phyloP scores from a whole-genome alignment of 2,797 vertebrate genomes.

The Tinamus major region DNA sequence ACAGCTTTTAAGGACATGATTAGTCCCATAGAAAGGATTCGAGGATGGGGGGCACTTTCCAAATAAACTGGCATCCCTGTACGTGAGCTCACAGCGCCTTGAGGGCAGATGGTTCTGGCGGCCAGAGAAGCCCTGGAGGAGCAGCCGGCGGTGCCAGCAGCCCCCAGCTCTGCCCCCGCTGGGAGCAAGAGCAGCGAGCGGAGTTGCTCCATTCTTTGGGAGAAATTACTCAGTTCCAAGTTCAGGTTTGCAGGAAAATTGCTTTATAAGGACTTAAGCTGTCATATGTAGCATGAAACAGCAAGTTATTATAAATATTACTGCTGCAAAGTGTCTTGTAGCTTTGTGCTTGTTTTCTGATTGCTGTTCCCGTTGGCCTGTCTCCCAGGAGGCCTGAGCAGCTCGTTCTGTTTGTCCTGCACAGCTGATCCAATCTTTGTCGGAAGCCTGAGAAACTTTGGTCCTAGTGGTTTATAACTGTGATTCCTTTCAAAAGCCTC shows the following conservation, averaged over 20 bases:
- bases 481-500: neutral
- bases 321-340: neutral
- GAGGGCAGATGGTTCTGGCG: neutral
- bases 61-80: neutral
- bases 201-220: neutral
- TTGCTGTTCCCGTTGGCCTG: neutral
- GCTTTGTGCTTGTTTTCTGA: neutral
- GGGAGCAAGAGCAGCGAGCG: neutral
- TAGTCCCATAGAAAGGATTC: neutral
- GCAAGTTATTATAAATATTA: neutral
- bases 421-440: neutral
- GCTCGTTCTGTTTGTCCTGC: neutral
- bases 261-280: neutral
- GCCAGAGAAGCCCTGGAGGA: fast-evolving
- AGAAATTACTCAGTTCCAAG: neutral
- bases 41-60: neutral
- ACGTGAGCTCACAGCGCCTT: neutral
- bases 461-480: neutral
- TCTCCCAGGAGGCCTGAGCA: neutral
- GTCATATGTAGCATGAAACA: fast-evolving
- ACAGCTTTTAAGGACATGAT: neutral
- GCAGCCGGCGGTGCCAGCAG: neutral
- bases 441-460: neutral
- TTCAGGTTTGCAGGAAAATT: neutral
- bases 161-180: neutral